These are phyloP conservation scores for Asbolus verrucosus DNA, from an alignment of 1,140 invertebrate genomes.

Conservation along the genomic window DNA sequence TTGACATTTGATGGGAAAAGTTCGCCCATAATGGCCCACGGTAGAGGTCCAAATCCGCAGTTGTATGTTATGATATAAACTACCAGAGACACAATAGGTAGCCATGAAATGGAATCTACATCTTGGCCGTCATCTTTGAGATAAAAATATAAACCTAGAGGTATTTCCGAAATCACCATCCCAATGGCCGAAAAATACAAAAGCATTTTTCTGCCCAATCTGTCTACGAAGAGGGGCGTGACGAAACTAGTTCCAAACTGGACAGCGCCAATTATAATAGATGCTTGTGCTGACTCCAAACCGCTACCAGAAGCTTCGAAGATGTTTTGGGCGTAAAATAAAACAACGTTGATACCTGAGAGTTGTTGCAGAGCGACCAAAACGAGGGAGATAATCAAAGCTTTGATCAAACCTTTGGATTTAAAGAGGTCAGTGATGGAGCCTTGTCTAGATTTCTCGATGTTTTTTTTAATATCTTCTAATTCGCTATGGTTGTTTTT, in stretches of 20 bases:
- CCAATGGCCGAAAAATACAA: conserved; percentile 77
- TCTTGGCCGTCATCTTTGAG: conserved; percentile 52
- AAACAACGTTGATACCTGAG: conserved; percentile 84
- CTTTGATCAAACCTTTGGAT: conserved; percentile 70
- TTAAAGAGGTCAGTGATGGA: conserved; percentile 71
- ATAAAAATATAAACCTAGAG: conserved; percentile 58
- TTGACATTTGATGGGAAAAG: conserved; percentile 83
- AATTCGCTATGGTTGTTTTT: conserved; percentile 68
- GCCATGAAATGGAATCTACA: conserved; percentile 49
- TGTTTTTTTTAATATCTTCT: conserved; percentile 44
- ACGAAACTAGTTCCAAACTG: conserved; percentile 76
- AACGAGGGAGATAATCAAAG: conserved; percentile 76
- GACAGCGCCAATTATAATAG: conserved; percentile 83
- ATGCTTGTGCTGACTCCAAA: conserved; percentile 71
- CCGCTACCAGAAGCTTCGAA: conserved; percentile 73
- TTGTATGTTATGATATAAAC: conserved; percentile 58
- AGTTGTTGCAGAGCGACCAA: conserved; percentile 82
- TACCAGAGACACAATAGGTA: conserved; percentile 56
- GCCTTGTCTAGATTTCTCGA: conserved; percentile 60
- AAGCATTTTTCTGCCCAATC: conserved; percentile 77
- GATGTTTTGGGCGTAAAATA: conserved; percentile 83
- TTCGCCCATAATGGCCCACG: conserved; percentile 87
- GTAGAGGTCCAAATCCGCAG: conserved; percentile 80
- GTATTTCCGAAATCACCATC: conserved; percentile 65
- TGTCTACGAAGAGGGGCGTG: conserved; percentile 80